phyloP scores from a whole-genome alignment of 2,888 invertebrate genomes.

The Pediacus dermestoides region DNA sequence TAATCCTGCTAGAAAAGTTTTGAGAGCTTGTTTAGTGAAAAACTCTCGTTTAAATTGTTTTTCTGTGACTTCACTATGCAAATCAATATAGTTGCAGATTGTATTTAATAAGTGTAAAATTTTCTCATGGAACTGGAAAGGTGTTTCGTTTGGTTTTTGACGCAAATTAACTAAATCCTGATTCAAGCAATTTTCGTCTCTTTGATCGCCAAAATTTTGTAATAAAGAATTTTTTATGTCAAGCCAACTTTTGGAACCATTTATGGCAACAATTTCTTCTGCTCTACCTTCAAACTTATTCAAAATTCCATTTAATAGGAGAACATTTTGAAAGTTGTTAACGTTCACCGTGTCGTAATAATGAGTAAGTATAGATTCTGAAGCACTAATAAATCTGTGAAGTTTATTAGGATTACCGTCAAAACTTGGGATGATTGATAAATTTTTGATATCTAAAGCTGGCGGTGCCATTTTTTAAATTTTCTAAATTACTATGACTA shows the following conservation, averaged over 20 bases:
- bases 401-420: slow-evolving; percentile 5
- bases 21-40: slow-evolving; percentile 9
- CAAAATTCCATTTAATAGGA: slow-evolving; percentile 1
- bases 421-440: neutral
- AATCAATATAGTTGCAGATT: neutral
- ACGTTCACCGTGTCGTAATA: neutral
- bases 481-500: neutral
- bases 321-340: slow-evolving; percentile 5
- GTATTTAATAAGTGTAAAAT: too few relatives aligned
- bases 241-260: neutral
- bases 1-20: slow-evolving; percentile 11
- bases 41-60: slow-evolving; percentile 5
- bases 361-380: slow-evolving; percentile 1
- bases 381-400: neutral
- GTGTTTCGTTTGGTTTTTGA: slow-evolving; percentile 1
- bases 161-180: too few relatives aligned
- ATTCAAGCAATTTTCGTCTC: slow-evolving; percentile 3
- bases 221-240: neutral
- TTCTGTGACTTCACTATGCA: neutral
- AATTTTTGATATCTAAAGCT: slow-evolving; percentile 1
- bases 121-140: too few relatives aligned
- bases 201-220: slow-evolving; percentile 5
- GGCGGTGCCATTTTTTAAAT: too few relatives aligned
- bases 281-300: too few relatives aligned
- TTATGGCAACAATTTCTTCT: neutral